A percentile compares a stretch with the other conserved stretches of the same genome.
Evolutionary conservation across 2,113 vertebrate species (phyloP).

Genomic region (Opisthocomus hoazin): DNA sequence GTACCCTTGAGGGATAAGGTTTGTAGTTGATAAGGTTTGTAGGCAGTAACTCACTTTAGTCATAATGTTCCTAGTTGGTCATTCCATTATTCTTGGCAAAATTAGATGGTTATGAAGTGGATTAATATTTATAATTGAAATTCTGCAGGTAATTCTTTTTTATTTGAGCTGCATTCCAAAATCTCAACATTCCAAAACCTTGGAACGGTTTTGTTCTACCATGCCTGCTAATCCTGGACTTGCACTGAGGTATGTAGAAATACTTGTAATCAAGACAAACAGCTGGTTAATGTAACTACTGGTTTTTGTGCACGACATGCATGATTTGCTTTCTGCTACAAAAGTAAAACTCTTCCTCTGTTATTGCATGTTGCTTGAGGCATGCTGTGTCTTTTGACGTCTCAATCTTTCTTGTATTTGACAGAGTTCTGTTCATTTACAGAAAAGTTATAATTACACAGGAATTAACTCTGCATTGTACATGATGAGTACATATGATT

Average conservation of each 20-base stretch:
- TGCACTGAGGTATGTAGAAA: constrained; percentile 84
- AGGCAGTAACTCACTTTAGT: background rate
- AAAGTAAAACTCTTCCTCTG: background rate
- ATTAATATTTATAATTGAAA: constrained; percentile 36
- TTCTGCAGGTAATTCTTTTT: constrained; percentile 86
- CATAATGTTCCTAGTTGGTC: background rate
- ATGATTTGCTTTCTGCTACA: background rate
- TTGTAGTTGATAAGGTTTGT: background rate
- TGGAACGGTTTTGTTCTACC: constrained; percentile 87
- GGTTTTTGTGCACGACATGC: background rate
- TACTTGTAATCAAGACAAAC: background rate
- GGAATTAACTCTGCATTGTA: background rate
- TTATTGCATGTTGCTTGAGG: background rate
- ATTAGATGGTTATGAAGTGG: background rate
- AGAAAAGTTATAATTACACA: background rate
- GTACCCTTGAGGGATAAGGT: background rate
- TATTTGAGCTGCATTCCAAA: constrained; percentile 89
- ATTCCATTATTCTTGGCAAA: background rate
- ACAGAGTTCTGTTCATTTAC: background rate
- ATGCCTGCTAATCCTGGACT: constrained; percentile 93
- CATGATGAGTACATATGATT: background rate
- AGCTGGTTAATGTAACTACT: background rate
- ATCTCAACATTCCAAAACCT: constrained; percentile 84
- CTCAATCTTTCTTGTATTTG: background rate
- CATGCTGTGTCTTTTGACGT: background rate